Evolutionary conservation across 92 coral and sea anemone species (phyloP).

Genomic region (Epizoanthus rinbou): DNA sequence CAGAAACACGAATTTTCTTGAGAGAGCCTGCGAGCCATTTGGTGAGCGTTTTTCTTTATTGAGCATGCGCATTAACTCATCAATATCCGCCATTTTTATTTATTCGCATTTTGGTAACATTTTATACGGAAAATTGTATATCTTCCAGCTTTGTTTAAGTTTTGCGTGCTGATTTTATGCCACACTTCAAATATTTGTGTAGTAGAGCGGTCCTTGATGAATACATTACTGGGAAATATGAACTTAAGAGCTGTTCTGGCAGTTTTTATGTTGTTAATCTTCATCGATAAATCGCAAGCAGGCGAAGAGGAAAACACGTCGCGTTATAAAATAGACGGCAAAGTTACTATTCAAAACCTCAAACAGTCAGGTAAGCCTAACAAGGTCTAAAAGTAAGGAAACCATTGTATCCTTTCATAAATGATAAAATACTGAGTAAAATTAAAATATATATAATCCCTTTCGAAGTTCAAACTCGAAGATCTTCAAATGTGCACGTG

Average conservation of each 20-base stretch:
- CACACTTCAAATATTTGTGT: background rate
- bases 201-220: background rate
- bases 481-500: background rate
- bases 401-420: background rate
- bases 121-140: no score
- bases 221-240: background rate
- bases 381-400: background rate
- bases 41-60: no score
- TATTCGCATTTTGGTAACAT: no score
- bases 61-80: no score
- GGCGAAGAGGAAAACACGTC: conserved; percentile 77
- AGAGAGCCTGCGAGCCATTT: no score
- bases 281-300: conserved; percentile 45
- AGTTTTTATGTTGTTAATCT: conserved; percentile 50
- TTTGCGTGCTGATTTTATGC: background rate
- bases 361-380: conserved; percentile 76
- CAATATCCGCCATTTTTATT: no score
- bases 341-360: conserved; percentile 80
- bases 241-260: conserved; percentile 11
- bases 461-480: no score
- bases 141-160: background rate
- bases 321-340: conserved; percentile 93
- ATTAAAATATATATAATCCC: no score
- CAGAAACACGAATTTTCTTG: no score
- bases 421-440: background rate